A percentile compares a stretch with the other conserved stretches of the same genome.
phyloP scores from a whole-genome alignment of 92 coral and sea anemone species.

The Epizoanthus rinbou region DNA sequence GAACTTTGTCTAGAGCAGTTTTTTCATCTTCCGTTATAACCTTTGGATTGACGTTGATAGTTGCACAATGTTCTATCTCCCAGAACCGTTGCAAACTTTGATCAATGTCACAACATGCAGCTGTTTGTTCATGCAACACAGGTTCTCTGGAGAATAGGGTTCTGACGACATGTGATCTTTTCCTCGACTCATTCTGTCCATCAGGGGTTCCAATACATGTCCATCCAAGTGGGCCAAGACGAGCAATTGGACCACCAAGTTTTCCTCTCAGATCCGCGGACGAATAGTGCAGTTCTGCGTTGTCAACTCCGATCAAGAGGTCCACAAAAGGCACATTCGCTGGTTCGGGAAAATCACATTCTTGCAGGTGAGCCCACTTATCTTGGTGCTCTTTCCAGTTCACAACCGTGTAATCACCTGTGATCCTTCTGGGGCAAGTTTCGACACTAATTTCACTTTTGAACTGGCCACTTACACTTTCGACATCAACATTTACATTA shows the following conservation, averaged over 20 bases:
- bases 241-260: slow-evolving; percentile 56
- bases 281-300: slow-evolving; percentile 65
- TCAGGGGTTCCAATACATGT: slow-evolving; percentile 53
- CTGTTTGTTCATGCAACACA: neutral
- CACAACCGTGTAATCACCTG: slow-evolving; percentile 58
- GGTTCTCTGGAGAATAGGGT: slow-evolving; percentile 25
- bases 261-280: slow-evolving; percentile 53
- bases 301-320: slow-evolving; percentile 58
- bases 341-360: slow-evolving; percentile 66
- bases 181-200: neutral
- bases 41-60: neutral
- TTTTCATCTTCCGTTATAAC: slow-evolving; percentile 55
- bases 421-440: slow-evolving; percentile 61
- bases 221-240: slow-evolving; percentile 77
- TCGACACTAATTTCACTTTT: slow-evolving; percentile 50
- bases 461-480: slow-evolving; percentile 63
- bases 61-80: slow-evolving; percentile 64
- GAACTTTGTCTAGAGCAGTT: slow-evolving; percentile 46
- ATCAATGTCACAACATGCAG: slow-evolving; percentile 51
- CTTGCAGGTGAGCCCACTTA: slow-evolving; percentile 60
- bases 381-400: slow-evolving; percentile 56
- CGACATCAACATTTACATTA: no score
- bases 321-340: slow-evolving; percentile 64
- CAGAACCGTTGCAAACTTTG: slow-evolving; percentile 55
- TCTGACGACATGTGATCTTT: slow-evolving; percentile 32